Percentiles rank a stretch among this genome's conserved stretches.
These are phyloP conservation scores for Caenorhabditis uteleia DNA, from an alignment of 2,888 invertebrate genomes.

Conservation along the genomic window DNA sequence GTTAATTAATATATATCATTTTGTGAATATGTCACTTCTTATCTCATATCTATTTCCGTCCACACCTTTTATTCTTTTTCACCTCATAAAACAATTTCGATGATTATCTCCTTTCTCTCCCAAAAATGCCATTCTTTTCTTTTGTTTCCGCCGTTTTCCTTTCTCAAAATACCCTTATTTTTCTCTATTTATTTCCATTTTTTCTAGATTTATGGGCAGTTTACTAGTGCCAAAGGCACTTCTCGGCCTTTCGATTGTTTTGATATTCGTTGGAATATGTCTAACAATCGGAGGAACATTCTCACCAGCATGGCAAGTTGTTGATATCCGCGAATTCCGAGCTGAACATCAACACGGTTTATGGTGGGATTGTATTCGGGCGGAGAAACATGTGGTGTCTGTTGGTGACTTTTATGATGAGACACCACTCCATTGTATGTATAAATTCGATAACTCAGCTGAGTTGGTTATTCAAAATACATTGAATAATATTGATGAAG, in stretches of 20 bases:
- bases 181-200: conserved; percentile 5
- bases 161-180: neutral
- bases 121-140: neutral
- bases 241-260: conserved; percentile 61
- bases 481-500: conserved; percentile 66
- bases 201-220: conserved; percentile 40
- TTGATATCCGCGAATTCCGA: conserved; percentile 67
- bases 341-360: conserved; percentile 69
- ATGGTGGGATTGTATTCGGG: conserved; percentile 69
- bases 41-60: neutral
- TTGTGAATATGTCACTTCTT: neutral
- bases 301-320: conserved; percentile 67
- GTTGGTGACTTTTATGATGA: conserved; percentile 69
- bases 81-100: conserved; percentile 22
- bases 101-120: conserved; percentile 29
- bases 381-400: conserved; percentile 67
- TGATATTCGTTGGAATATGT: conserved; percentile 61
- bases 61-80: neutral
- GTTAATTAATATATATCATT: neutral
- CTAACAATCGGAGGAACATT: conserved; percentile 60
- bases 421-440: conserved; percentile 68
- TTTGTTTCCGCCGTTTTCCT: neutral
- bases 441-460: conserved; percentile 68
- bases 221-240: conserved; percentile 59
- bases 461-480: conserved; percentile 68